Conservation (phyloP, 2,888 invertebrate species). For the Agriotes lineatus region DNA sequence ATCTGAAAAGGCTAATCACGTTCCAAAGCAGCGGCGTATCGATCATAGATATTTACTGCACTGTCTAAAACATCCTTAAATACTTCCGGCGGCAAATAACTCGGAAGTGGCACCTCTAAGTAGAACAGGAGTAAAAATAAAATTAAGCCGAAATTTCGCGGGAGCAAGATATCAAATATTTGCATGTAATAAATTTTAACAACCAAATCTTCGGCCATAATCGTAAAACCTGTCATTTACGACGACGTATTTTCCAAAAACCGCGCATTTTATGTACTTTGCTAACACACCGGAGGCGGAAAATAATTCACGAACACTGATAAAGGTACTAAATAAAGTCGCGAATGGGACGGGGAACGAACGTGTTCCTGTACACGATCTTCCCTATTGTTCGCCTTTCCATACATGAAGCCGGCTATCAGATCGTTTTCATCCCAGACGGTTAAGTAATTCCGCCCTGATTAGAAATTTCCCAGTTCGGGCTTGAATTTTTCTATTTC, state of each 20-base stretch:
- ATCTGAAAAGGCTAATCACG: too few relatives aligned
- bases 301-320: constrained; percentile 33
- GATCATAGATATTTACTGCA: not conserved
- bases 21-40: too few relatives aligned
- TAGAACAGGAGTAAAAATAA: not conserved
- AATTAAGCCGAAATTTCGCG: constrained; percentile 15
- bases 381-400: constrained; percentile 28
- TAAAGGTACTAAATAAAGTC: constrained; percentile 37
- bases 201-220: constrained; percentile 23
- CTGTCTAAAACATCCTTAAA: too few relatives aligned
- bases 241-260: constrained; percentile 28
- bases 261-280: constrained; percentile 19
- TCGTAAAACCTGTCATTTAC: constrained; percentile 36
- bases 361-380: constrained; percentile 32
- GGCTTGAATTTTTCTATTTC: constrained; percentile 50
- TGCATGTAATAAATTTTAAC: constrained; percentile 26
- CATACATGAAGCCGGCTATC: constrained; percentile 24
- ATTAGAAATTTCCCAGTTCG: constrained; percentile 48
- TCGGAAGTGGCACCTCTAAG: too few relatives aligned
- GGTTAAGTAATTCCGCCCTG: constrained; percentile 48
- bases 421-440: constrained; percentile 45
- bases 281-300: constrained; percentile 22
- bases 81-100: too few relatives aligned
- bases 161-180: constrained; percentile 19
- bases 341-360: constrained; percentile 23